Evolutionary conservation across 2,113 vertebrate species (phyloP), one percentile per base, ranked within the genome.

Genomic region (Glaucomys volans): DNA sequence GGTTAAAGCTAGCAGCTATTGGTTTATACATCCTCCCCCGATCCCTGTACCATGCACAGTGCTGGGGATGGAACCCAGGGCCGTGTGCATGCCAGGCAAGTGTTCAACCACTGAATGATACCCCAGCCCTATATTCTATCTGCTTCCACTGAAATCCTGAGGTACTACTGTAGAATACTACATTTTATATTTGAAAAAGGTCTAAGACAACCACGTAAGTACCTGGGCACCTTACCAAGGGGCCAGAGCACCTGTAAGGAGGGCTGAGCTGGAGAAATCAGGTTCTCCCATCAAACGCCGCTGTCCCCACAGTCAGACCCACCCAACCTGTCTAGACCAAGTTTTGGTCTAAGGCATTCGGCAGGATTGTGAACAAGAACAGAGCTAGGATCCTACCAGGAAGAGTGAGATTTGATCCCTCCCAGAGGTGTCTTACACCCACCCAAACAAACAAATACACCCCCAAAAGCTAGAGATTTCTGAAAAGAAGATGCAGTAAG

Each of bases 71-170:
- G 54, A 66, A 76, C 57, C 18, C 57, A 85, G n/a, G 59, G 71
- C 42, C 47, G 64, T 44, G 28, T 47, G 26, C 74, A 47, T 62
- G 40, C 69, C 28, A 42, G 37, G 52, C 6, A 74, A 44, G 17
- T 9, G 30, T 11, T 75, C 42, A 44, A 50, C 69, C 69, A 32
- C 42, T 50, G 35, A 84, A 16, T 4, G 74, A 59, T 1, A n/a
- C 10, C 22, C 26, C 4, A 83, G 50, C 32, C 11, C 26, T 44
- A 20, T 85, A 8, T 50, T 32, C 35, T 62, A 59, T 12, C 22
- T 93, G 35, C 52, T 82, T 44, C 66, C 57, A 88, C 37, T 22
- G 16, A 81, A 85, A 91, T 82, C 62, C 22, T 92, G 86, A 86
- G 22, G 17, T 57, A 71, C 72, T 90, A 67, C 54, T 59, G 7